Evolutionary conservation across 2,113 vertebrate species (phyloP).

Genomic region (Microcebus tavaratra): DNA sequence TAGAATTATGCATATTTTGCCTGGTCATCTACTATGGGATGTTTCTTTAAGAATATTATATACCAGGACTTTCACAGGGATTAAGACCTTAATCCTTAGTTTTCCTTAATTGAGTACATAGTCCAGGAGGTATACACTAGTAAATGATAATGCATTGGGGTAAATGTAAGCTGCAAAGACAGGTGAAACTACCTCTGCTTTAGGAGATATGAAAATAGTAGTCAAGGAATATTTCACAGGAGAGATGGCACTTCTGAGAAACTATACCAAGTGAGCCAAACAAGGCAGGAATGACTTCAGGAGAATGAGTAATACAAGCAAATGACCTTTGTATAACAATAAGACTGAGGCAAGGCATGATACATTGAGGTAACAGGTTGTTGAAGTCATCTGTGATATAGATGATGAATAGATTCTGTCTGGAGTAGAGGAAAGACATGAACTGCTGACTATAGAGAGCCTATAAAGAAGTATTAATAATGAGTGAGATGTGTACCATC

Average conservation of each 20-base stretch:
- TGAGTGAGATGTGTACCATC: too few relatives aligned
- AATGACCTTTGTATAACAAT: too few relatives aligned
- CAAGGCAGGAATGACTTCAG: background rate
- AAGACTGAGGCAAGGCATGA: background rate
- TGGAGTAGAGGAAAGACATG: background rate
- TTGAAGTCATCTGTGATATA: background rate
- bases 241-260: background rate
- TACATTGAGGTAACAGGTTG: background rate
- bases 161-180: background rate
- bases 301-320: background rate
- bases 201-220: background rate
- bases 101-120: background rate
- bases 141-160: background rate
- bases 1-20: background rate
- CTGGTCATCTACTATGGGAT: rapidly evolving
- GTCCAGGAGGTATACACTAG: background rate
- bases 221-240: background rate
- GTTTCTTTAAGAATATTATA: background rate
- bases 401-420: background rate
- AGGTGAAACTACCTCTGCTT: background rate
- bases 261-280: background rate
- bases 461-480: background rate
- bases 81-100: background rate
- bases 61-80: background rate
- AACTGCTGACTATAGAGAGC: background rate